Evolutionary conservation across 2,888 invertebrate species (phyloP).

Genomic region (Aethes cnicana): DNA sequence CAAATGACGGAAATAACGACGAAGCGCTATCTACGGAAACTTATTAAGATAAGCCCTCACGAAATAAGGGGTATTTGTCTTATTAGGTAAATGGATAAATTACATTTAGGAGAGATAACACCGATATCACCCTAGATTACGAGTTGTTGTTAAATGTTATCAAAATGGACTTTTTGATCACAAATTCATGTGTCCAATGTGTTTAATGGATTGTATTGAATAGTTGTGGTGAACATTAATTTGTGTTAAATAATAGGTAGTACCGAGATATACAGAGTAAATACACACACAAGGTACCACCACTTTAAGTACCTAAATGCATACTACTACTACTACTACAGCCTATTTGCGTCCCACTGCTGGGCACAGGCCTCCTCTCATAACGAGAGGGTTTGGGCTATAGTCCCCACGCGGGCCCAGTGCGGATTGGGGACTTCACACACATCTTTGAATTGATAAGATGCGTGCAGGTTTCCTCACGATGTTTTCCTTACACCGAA

Average conservation of each 20-base stretch:
- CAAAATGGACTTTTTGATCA: constrained; percentile 42
- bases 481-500: too few relatives aligned
- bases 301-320: too few relatives aligned
- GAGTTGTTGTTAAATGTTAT: constrained; percentile 56
- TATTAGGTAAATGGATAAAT: constrained; percentile 64
- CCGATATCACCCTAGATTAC: constrained; percentile 72
- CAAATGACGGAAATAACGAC: constrained; percentile 40
- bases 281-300: neutral
- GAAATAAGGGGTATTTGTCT: constrained; percentile 63
- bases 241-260: neutral
- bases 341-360: too few relatives aligned
- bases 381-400: too few relatives aligned
- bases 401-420: too few relatives aligned
- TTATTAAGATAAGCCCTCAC: constrained; percentile 77
- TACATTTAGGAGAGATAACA: constrained; percentile 54
- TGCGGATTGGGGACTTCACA: too few relatives aligned
- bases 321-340: too few relatives aligned
- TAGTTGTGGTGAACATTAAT: constrained; percentile 6
- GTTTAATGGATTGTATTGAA: constrained; percentile 26
- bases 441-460: too few relatives aligned
- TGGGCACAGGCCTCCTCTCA: too few relatives aligned
- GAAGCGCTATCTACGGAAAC: constrained; percentile 66
- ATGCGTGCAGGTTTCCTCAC: too few relatives aligned
- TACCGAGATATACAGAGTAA: neutral
- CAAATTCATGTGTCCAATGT: constrained; percentile 28